Evolutionary conservation across 2,113 vertebrate species (phyloP), one percentile per base, ranked within the genome.

Genomic region (Brachyhypopomus gauderio): DNA sequence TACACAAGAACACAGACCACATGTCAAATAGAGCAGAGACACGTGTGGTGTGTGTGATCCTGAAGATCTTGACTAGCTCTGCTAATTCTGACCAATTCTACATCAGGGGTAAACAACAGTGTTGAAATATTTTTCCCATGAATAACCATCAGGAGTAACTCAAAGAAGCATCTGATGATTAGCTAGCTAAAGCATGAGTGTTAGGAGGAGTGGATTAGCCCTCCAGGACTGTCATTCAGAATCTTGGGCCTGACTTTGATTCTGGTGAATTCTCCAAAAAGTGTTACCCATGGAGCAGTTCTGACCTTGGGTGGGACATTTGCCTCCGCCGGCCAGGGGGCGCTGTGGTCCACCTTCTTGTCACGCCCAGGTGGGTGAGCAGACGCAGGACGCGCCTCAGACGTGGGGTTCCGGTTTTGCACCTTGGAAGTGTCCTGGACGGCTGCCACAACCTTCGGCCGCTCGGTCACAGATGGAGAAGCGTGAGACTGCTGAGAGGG

Each of bases 351-450:
- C 91, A 94, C 95, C 90, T 95, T 94, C 76, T 98, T 96, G 22
- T 93, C 93, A 34, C 90, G 90, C 77, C 85, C 82, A 7, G 81
- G 1, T 86, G 93, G 80, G 72, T 94, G 94, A 77, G 93, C 92
- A 19, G 95, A 94, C 76, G 95, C 93, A 86, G 95, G 93, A 23
- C 96, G 96, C 72, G 94, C 96, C 91, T 99, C 96, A 20, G 97
- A 97, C 52, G 96, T 97, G 88, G 97, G 97, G 90, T 99, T 97
- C 0, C 97, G 97, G 93, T 98, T 98, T 92, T 98, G 97, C 94
- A 98, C 96, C 89, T 97, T 95, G 0, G 94, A 93, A 60, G 92
- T 93, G 86, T 98, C 97, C 84, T 94, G 95, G 87, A 97, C 94
- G 72, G 94, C 93, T 22, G 96, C 94, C 58, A 96, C 93, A 84